Evolutionary conservation across 2,888 invertebrate species (phyloP), one percentile per base, ranked within the genome.

Genomic region (Tenthredo distinguenda): DNA sequence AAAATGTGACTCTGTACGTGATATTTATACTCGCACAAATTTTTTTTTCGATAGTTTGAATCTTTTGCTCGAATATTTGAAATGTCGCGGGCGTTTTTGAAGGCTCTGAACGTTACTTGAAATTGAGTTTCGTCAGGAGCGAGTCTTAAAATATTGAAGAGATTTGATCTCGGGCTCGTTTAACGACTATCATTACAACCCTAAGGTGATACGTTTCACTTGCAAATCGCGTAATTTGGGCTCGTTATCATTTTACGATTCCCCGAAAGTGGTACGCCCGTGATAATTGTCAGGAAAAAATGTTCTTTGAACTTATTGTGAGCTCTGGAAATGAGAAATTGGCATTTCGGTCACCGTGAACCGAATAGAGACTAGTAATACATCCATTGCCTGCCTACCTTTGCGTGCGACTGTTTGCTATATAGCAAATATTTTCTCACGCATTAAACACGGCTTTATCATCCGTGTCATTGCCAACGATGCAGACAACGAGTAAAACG

Each of bases 391-490:
- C 4, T 12, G 21, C 1, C 74, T 26, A 40, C 21, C 37, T 31
- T 31, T 26, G 31, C 26, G 31, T 50, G 31, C 50, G 34, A 55
- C 9, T 31, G 5, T 47, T 43, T 18, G 6, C 58, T 26, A 15
- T 81, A 40, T 37, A 18, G 10, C 7, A 18, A 81, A 81, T 81
- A 62, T 81, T 62, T n/a, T 81, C 55, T 55, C 21, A 58, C 40
- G n/a, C 31, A 62, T 81, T 26, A 21, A 77, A 77, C 77, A 50
- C 55, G 50, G 77, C 34, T 79, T 84, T 86, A 86, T 84, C 62
- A 86, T 72, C 84, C 62, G 79, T 85, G 85, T 74, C 84, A 86
- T 86, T 86, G 84, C 68, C 84, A 85, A 21, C 71, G 62, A 12
- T 50, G 55, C 31, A 50, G 31, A 9, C 47, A 55, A 55, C 15